Evolutionary conservation across 2,113 vertebrate genomes (phyloP).

Genomic region (Isurus oxyrinchus): DNA sequence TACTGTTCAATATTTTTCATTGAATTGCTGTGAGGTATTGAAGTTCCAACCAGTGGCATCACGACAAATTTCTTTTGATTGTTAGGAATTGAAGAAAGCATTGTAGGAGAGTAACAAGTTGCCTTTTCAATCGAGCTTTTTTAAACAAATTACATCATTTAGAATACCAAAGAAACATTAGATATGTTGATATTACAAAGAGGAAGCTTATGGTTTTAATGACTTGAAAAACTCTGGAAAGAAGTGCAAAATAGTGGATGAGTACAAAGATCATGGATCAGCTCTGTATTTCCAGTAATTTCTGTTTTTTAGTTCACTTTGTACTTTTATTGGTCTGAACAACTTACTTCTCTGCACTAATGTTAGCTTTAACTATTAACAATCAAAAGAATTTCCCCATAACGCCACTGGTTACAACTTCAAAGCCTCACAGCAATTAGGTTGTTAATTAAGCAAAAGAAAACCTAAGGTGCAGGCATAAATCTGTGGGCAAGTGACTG

Average conservation of each 20-base stretch:
- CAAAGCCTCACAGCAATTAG: not conserved
- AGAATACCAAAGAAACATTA: not conserved
- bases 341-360: not conserved
- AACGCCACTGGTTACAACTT: not conserved
- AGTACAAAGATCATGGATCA: too few relatives aligned
- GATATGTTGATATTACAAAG: not conserved
- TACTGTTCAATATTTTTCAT: not conserved
- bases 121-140: not conserved
- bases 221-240: not conserved
- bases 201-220: not conserved
- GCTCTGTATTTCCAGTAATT: not conserved
- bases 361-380: not conserved
- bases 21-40: not conserved
- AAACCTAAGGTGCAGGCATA: not conserved
- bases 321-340: not conserved
- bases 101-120: not conserved
- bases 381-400: not conserved
- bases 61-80: not conserved
- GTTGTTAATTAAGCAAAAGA: not conserved
- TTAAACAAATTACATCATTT: not conserved
- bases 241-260: not conserved
- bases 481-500: not conserved
- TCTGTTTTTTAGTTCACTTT: not conserved
- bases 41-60: not conserved
- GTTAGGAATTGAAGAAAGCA: not conserved